phyloP scores from a whole-genome alignment of 2,888 invertebrate genomes.

The Cylloceria caligata region DNA sequence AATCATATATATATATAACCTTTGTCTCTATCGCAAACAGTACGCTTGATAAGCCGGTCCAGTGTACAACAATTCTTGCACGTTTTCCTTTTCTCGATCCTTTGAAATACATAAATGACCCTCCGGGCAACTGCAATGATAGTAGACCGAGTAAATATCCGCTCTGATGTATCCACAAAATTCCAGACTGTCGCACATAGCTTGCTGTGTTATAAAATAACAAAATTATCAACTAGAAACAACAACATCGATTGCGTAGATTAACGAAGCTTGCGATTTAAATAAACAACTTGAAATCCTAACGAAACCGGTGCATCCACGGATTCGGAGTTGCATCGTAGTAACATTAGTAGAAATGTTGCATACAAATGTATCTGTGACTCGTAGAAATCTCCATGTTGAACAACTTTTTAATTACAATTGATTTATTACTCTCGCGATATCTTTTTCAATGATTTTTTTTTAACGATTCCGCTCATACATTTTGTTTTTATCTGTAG shows the following conservation, averaged over 20 bases:
- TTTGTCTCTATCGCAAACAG: conserved; percentile 84
- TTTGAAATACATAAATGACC: conserved; percentile 87
- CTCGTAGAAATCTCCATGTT: too few relatives aligned
- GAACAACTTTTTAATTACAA: too few relatives aligned
- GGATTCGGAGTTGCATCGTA: too few relatives aligned
- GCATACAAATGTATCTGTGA: too few relatives aligned
- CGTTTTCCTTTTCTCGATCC: conserved; percentile 82
- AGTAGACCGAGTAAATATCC: conserved; percentile 87
- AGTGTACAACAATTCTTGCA: conserved; percentile 86
- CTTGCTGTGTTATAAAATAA: conserved; percentile 80
- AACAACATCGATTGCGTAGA: not conserved
- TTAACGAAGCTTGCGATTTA: too few relatives aligned
- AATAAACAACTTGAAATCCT: too few relatives aligned
- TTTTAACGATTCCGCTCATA: too few relatives aligned
- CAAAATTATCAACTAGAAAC: conserved; percentile 1
- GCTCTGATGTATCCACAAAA: conserved; percentile 88
- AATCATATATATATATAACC: conserved; percentile 57
- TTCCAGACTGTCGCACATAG: conserved; percentile 86
- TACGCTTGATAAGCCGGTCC: conserved; percentile 87
- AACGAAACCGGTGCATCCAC: too few relatives aligned
- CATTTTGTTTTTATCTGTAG: too few relatives aligned
- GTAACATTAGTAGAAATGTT: too few relatives aligned
- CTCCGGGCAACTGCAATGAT: conserved; percentile 88
- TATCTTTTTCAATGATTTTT: too few relatives aligned
- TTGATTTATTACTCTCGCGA: too few relatives aligned